Conservation (phyloP, 2,888 invertebrate genomes). For the Ichneumoninae sp. region DNA sequence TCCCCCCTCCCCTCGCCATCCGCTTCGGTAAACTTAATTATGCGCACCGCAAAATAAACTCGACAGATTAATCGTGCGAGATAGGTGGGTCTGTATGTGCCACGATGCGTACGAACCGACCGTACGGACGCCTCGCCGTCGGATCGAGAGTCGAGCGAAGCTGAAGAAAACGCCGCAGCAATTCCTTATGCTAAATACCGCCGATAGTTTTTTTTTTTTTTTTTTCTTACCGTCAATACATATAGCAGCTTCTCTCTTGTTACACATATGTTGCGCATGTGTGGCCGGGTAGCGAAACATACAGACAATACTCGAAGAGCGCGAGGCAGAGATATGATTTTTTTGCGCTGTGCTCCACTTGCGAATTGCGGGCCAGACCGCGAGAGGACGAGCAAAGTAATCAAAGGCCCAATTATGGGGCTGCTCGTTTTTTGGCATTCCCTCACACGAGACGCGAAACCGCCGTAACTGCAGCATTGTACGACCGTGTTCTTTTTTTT, state of each 20-base stretch:
- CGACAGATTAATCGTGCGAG: constrained; percentile 53
- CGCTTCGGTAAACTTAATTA: constrained; percentile 42
- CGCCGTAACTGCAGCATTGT: constrained; percentile 34
- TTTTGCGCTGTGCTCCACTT: constrained; percentile 53
- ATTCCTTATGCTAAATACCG: constrained; percentile 64
- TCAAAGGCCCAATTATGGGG: constrained; percentile 63
- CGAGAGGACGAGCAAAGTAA: constrained; percentile 55
- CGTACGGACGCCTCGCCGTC: constrained; percentile 31
- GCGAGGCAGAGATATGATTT: constrained; percentile 19
- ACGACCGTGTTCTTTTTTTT: constrained; percentile 6
- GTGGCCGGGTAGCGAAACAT: not conserved
- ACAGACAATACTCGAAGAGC: constrained; percentile 20
- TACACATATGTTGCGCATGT: not conserved
- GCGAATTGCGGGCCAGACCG: constrained; percentile 10
- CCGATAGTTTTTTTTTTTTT: constrained; percentile 10
- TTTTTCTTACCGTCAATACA: not conserved
- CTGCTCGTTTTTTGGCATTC: constrained; percentile 50
- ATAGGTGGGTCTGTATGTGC: constrained; percentile 18
- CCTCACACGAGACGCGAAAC: constrained; percentile 40
- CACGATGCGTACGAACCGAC: not conserved
- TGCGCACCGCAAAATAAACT: constrained; percentile 51
- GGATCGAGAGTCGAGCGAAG: constrained; percentile 22
- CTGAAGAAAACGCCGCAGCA: constrained; percentile 43
- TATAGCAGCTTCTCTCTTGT: too few relatives aligned
- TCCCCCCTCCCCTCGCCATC: not conserved